Conservation (phyloP, 2,888 invertebrate species). For the Amiota mariae region DNA sequence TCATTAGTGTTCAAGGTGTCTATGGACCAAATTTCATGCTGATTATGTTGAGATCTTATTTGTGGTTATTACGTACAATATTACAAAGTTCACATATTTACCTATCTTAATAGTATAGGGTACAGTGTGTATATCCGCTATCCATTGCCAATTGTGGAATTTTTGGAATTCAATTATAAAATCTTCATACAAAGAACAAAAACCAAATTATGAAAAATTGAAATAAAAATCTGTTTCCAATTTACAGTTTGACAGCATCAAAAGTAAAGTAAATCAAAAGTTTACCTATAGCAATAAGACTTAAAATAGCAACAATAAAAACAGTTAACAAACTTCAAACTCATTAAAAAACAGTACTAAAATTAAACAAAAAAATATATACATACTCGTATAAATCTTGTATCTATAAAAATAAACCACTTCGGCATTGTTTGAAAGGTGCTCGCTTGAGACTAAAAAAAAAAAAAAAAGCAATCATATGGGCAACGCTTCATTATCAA, state of each 20-base stretch:
- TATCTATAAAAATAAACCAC: no score
- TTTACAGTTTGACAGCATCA: no score
- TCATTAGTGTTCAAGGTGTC: no score
- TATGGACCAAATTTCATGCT: no score
- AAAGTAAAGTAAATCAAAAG: no score
- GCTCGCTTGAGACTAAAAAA: no score
- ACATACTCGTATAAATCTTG: background rate
- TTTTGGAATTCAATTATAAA: slow-evolving; percentile 27
- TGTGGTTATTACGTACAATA: no score
- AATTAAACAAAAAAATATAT: background rate
- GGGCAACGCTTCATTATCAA: slow-evolving; percentile 2
- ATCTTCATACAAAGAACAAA: background rate
- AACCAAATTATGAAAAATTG: background rate
- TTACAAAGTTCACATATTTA: no score
- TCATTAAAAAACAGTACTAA: background rate
- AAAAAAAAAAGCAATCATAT: background rate
- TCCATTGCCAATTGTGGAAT: slow-evolving; percentile 64
- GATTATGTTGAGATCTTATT: no score
- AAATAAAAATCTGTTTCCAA: background rate
- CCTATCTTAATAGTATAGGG: no score
- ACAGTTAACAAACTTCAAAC: background rate
- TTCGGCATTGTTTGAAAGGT: no score
- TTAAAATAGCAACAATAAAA: background rate
- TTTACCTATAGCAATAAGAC: no score
- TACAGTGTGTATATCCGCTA: slow-evolving; percentile 47